These are phyloP conservation scores for Danio jaintianensis DNA, from an alignment of 2,797 vertebrate species.

Conservation along the genomic window DNA sequence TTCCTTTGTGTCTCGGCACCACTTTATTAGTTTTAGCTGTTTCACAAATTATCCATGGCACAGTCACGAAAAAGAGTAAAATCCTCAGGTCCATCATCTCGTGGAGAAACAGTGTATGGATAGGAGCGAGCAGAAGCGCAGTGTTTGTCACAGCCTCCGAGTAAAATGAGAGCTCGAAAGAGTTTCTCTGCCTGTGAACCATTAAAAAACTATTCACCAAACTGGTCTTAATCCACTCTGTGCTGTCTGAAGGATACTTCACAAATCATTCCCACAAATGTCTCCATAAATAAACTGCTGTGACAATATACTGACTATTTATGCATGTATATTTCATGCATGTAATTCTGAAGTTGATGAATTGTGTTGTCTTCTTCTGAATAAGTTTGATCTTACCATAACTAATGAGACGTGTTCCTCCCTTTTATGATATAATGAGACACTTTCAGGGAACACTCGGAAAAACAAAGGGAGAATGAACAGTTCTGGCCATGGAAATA, in stretches of 20 bases:
- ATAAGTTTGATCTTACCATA: conserved; percentile 20
- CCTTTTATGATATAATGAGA: conserved; percentile 21
- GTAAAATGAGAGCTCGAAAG: conserved; percentile 71
- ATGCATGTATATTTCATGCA: background rate
- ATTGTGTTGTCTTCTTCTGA: conserved; percentile 33
- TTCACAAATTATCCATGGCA: conserved; percentile 80
- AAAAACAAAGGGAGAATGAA: conserved; percentile 37
- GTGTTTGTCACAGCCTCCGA: conserved; percentile 66
- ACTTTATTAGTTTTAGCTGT: conserved; percentile 66
- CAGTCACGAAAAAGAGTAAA: conserved; percentile 65
- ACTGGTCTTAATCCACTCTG: conserved; percentile 74
- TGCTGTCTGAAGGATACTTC: conserved; percentile 61
- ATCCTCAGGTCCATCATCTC: conserved; percentile 67
- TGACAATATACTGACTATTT: background rate
- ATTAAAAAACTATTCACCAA: conserved; percentile 64
- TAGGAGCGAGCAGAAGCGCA: conserved; percentile 45
- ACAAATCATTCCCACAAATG: background rate
- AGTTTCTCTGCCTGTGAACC: conserved; percentile 68
- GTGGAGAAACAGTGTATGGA: conserved; percentile 54
- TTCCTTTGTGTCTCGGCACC: conserved; percentile 56
- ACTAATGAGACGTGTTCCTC: background rate
- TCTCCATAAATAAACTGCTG: background rate
- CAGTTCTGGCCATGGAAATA: conserved; percentile 46
- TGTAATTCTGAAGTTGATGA: conserved; percentile 1
- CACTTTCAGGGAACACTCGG: conserved; percentile 45